Percentiles rank a stretch among this genome's conserved stretches.
Conservation (phyloP, 2,888 invertebrate species). For the Lissonota sp. region DNA sequence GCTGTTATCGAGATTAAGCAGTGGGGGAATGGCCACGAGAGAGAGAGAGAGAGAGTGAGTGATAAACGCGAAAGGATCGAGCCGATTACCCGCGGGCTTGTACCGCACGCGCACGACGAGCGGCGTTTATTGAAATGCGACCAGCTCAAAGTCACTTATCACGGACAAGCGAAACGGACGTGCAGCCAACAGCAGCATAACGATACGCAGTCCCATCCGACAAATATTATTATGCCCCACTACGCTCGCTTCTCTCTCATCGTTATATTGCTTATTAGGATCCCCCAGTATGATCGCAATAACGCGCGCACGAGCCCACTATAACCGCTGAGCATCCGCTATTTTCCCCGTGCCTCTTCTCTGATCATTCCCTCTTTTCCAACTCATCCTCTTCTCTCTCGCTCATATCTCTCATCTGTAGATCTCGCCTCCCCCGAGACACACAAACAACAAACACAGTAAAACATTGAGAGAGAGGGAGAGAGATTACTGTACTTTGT, state of each 20-base stretch:
- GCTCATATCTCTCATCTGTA: conserved; percentile 7
- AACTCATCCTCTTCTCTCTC: conserved; percentile 5
- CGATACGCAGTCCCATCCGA: conserved; percentile 52
- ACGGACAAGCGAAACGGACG: conserved; percentile 68
- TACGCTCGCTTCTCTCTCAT: conserved; percentile 29
- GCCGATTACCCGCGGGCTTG: conserved; percentile 68
- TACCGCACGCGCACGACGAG: conserved; percentile 65
- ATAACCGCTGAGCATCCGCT: conserved; percentile 41
- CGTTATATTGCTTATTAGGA: conserved; percentile 13
- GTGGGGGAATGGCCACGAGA: not conserved
- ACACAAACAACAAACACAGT: not conserved
- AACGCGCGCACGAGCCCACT: conserved; percentile 31
- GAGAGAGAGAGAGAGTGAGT: conserved; percentile 39
- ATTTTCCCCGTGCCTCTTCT: conserved; percentile 36
- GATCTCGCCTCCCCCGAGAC: not conserved
- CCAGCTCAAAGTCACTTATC: conserved; percentile 77
- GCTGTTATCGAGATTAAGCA: too few species aligned
- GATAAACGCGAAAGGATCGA: conserved; percentile 12
- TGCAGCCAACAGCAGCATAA: conserved; percentile 67
- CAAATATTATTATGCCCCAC: conserved; percentile 48
- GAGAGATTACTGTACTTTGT: too few species aligned
- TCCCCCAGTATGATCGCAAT: conserved; percentile 39
- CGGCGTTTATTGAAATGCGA: conserved; percentile 76
- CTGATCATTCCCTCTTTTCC: conserved; percentile 4
- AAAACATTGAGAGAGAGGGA: not conserved